Conservation (phyloP, 1,140 invertebrate species). For the Drosophila setifemur region DNA sequence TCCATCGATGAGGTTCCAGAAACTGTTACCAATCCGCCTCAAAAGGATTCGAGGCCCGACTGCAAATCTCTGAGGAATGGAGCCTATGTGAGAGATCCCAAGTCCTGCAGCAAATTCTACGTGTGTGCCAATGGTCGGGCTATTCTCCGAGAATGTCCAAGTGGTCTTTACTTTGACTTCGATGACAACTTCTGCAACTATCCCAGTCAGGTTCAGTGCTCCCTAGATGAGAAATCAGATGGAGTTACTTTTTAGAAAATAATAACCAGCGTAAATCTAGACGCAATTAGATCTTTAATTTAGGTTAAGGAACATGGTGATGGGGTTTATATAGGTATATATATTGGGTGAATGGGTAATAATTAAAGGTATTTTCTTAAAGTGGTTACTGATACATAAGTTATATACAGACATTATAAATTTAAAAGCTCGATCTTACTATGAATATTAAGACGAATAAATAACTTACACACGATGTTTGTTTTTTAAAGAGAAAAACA, state of each 20-base stretch:
- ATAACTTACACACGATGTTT: background rate
- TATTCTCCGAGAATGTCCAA: constrained; percentile 40
- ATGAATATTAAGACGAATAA: background rate
- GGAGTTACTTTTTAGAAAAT: background rate
- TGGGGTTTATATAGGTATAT: constrained; percentile 6
- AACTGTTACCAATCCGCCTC: background rate
- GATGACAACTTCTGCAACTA: constrained; percentile 31
- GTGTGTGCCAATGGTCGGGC: constrained; percentile 46
- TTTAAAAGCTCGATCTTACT: background rate
- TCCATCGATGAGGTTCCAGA: background rate
- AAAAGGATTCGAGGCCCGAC: background rate
- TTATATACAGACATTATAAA: constrained; percentile 5
- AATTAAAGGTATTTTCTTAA: background rate
- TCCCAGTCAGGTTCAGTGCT: constrained; percentile 39
- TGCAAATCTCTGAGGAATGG: constrained; percentile 34
- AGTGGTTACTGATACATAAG: constrained; percentile 20
- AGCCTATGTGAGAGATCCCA: constrained; percentile 21
- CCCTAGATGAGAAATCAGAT: background rate
- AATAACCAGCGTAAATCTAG: background rate
- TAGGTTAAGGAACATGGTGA: constrained; percentile 16
- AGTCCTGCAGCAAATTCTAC: constrained; percentile 55
- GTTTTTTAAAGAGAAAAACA: background rate
- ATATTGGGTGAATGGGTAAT: constrained; percentile 4
- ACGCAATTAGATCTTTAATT: background rate
- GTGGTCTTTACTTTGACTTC: constrained; percentile 45